Percentiles rank a stretch among this genome's conserved stretches.
Conservation (phyloP, 2,113 vertebrate species). For the Bombycilla garrulus region DNA sequence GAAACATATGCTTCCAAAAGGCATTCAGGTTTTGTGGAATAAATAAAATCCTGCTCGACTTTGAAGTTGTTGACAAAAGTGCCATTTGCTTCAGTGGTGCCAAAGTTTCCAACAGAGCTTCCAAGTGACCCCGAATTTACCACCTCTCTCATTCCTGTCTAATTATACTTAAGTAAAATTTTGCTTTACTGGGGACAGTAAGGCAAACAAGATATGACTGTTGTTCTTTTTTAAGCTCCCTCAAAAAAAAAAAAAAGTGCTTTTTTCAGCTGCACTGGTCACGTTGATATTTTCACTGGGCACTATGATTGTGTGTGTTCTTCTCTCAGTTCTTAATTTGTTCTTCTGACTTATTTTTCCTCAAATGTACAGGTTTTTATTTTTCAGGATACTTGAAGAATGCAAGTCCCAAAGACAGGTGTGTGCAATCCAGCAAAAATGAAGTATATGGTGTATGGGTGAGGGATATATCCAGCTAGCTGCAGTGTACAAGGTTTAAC, state of each 20-base stretch:
- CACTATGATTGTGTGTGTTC: not conserved
- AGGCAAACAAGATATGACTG: not conserved
- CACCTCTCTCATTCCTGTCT: not conserved
- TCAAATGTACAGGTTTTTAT: not conserved
- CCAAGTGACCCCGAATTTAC: not conserved
- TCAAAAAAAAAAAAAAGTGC: not conserved
- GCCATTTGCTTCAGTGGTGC: not conserved
- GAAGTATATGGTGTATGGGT: not conserved
- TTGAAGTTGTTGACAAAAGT: not conserved
- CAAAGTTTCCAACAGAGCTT: not conserved
- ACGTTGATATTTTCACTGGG: not conserved
- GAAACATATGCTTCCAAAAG: not conserved
- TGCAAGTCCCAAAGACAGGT: not conserved
- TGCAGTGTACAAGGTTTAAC: not conserved
- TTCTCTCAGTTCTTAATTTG: not conserved
- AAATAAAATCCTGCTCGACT: not conserved
- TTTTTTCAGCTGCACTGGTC: not conserved
- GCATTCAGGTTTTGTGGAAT: not conserved
- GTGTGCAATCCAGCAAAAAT: conserved; percentile 9
- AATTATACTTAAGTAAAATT: not conserved
- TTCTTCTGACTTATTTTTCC: not conserved
- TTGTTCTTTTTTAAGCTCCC: not conserved
- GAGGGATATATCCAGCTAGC: not conserved
- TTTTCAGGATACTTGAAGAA: conserved; percentile 26
- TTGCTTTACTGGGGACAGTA: not conserved